A percentile compares a stretch with the other conserved stretches of the same genome.
Evolutionary conservation across 1,140 invertebrate species (phyloP).

Genomic region (Papilio glaucus): DNA sequence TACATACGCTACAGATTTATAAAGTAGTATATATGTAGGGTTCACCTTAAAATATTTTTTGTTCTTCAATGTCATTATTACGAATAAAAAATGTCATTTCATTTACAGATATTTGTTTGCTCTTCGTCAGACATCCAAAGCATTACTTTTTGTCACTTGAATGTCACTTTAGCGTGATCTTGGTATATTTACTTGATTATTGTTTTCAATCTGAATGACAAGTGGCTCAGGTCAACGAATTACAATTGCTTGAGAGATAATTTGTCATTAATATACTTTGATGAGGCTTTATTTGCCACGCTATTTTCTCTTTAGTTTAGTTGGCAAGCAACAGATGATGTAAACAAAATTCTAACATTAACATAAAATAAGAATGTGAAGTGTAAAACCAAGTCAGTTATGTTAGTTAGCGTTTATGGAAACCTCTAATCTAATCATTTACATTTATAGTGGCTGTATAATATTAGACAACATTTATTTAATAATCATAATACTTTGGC

Average conservation of each 20-base stretch:
- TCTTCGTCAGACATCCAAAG: not conserved
- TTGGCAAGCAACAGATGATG: not conserved
- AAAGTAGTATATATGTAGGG: no score
- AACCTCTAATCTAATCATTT: no score
- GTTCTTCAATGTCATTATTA: not conserved
- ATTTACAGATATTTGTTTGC: constrained; percentile 16
- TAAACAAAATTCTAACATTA: not conserved
- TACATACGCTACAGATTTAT: no score
- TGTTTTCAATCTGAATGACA: not conserved
- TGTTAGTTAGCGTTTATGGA: no score
- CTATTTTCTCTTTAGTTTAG: not conserved
- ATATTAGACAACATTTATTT: no score
- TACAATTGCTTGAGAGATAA: not conserved
- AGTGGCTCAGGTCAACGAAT: not conserved
- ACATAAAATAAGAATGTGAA: no score
- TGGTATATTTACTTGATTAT: constrained; percentile 6
- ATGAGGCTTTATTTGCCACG: not conserved
- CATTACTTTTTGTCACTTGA: constrained; percentile 14
- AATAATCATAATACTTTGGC: no score
- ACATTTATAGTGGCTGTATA: no score
- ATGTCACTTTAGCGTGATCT: constrained; percentile 24
- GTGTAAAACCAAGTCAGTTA: no score
- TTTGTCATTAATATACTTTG: not conserved
- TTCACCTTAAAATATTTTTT: not conserved
- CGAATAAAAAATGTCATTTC: constrained; percentile 6